Conservation (phyloP, 2,113 vertebrate genomes). For the Spheniscus mendiculus region DNA sequence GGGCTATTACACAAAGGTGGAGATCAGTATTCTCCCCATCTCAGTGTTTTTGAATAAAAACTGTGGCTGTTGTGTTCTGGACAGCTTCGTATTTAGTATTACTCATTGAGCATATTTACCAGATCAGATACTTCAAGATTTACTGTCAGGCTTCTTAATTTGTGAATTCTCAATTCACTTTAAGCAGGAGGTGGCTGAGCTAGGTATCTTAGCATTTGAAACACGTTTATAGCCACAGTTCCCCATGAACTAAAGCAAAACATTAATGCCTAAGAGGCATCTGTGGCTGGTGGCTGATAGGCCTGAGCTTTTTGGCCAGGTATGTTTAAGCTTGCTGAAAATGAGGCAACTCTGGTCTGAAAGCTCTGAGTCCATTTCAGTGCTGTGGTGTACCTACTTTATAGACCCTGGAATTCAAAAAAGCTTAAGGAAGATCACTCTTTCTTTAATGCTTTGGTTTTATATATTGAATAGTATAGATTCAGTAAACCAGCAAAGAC, state of each 20-base stretch:
- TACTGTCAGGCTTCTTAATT: neutral
- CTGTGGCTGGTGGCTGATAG: neutral
- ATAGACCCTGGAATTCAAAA: neutral
- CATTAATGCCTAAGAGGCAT: neutral
- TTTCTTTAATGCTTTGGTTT: neutral
- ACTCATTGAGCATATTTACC: neutral
- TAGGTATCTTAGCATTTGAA: neutral
- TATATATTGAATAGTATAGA: neutral
- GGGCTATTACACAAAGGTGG: neutral
- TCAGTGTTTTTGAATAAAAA: neutral
- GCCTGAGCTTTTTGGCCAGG: neutral
- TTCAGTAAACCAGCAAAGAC: neutral
- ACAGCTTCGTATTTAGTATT: neutral
- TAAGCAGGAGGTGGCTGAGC: neutral
- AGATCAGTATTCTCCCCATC: neutral
- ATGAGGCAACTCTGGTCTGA: neutral
- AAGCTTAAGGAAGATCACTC: neutral
- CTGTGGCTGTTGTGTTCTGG: neutral
- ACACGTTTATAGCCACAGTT: neutral
- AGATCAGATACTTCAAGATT: neutral
- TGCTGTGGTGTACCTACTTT: neutral
- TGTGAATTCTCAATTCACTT: neutral
- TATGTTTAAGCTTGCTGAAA: neutral
- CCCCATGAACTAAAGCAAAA: neutral
- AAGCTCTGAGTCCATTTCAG: neutral